Evolutionary conservation across 2,113 vertebrate species (phyloP), one percentile per base, ranked within the genome.

Genomic region (Macroglossus sobrinus): DNA sequence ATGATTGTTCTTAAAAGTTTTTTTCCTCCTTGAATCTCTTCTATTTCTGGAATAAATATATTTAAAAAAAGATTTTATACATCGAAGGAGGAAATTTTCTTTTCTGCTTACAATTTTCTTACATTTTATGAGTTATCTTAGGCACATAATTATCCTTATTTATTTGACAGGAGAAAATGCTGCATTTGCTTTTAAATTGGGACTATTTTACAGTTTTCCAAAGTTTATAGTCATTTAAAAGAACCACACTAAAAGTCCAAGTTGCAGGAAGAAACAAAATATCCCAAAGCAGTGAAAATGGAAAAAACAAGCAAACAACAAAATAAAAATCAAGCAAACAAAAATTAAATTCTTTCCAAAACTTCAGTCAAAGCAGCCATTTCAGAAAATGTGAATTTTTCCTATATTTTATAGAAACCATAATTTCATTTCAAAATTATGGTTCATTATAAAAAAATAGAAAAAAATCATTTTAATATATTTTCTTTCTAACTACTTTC

Each of bases 221-320:
- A 89, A 89, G 74, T 94, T 97, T 90, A 92, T 57, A 86, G 95
- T 86, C 79, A 94, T 92, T 96, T 85, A 94, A 95, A 94, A 82
- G 89, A 95, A 95, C 45, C 74, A 96, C 75, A 97, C 28, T 86
- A 86, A 93, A 50, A 71, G 78, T 96, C 87, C 30, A 91, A 94
- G 87, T 47, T 94, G 78, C 45, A 96, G 89, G 68, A 95, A 94
- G 94, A 95, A 94, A 96, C 87, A 97, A 94, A 97, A 80, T 76
- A 96, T 76, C 53, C 57, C 79, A 93, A 91, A 64, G 93, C 64
- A 94, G 13, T 71, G 68, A 93, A 63, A 93, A 89, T 93, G 91
- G 63, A 53, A 26, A 59, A 89, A 94, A 68, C 68, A 96, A 89
- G 66, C 72, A 95, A 95, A 96, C 88, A 96, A 79, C 74, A 94